Base-by-base conservation (phyloP, 2,113 vertebrate genomes). In the Rutilus rutilus region DNA sequence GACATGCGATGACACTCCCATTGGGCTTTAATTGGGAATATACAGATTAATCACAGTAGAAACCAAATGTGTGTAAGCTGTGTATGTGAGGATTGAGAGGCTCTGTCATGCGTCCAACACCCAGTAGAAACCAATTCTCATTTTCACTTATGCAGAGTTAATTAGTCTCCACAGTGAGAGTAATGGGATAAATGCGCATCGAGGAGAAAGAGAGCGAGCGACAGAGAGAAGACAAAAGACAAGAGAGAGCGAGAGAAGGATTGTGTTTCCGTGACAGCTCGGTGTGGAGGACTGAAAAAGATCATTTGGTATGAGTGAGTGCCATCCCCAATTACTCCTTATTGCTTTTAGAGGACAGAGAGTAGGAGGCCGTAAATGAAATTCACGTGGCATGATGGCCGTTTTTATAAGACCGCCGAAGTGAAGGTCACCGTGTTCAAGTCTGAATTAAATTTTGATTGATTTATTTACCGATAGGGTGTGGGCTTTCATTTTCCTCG, bases 381-480 rank as follows among this genome's bases (percentile, higher is more conserved):
- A 87, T 87, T 89, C 85, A 71, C 78, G 62, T 67, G 85, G 39
- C 59, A 78, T 50, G 83, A 60, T 50, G 54, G 87, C 79, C 85
- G 82, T 85, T 84, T 85, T 87, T 88, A 78, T 84, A 90, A 86
- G 85, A 75, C 80, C 19, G 74, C 59, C 60, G 30, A 76, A 27
- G 75, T 75, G 89, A 90, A 90, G 89, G 89, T 90, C 89, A 86
- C 17, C 7, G 23, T 33, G 74, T 87, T 50, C 65, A 54, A 50
- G 78, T 85, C 60, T 27, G 78, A 88, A 88, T 88, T 88, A 87
- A 83, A 87, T 90, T 90, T 87, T 90, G 89, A 90, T 90, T 85
- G 89, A 90, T 90, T 90, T 85, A 88, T 88, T 87, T 90, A 88
- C 85, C 87, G 89, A 90, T 90, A 83, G 82, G 39, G 65, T 79